Base-by-base conservation (phyloP, 2,113 vertebrate genomes). In the Thalassoma bifasciatum region DNA sequence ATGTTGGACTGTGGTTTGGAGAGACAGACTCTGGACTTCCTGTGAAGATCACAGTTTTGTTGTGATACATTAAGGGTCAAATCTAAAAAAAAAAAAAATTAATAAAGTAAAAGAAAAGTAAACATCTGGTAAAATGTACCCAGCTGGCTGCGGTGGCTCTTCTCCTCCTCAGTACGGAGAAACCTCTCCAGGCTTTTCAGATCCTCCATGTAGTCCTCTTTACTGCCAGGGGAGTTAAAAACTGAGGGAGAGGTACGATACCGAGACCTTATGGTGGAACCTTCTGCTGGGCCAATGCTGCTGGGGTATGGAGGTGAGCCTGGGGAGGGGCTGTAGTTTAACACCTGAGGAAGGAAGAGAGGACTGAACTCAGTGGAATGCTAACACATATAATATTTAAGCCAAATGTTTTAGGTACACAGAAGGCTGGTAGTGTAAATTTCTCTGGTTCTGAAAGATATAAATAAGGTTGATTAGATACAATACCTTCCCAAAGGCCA, bases 121-220 rank as follows among this genome's bases (percentile, higher is more conserved):
- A 14, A 3, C 3, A 3, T 30, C 30, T 13, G 17, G 6, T n/a
- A 4, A 49, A 1, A 21, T 46, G 61, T 81, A 98, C 98, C 97
- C 0, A 98, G 84, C 0, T 98, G 98, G 24, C 95, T 95, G 56
- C 95, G 93, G 40, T 97, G 96, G 71, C 95, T 96, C 5, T 95
- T 98, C 91, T 99, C 97, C 69, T 98, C 97, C 81, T 99, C 96
- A 0, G 90, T 92, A 42, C 91, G 94, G 13, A 99, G 94, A 23
- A 92, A 92, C 69, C 89, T 82, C 69, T 92, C 91, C 36, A 92
- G 67, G 51, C 80, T 93, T 52, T 95, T 96, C 12, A 96, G 92
- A 79, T 99, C 96, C 2, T 95, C 95, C 79, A 99, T 97, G 12
- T 93, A 98, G 56, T 98, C 97, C 1, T 98, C 96, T 42, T 97